These are phyloP conservation scores for Batillaria attramentaria DNA, from an alignment of 1,140 invertebrate genomes.

Conservation along the genomic window DNA sequence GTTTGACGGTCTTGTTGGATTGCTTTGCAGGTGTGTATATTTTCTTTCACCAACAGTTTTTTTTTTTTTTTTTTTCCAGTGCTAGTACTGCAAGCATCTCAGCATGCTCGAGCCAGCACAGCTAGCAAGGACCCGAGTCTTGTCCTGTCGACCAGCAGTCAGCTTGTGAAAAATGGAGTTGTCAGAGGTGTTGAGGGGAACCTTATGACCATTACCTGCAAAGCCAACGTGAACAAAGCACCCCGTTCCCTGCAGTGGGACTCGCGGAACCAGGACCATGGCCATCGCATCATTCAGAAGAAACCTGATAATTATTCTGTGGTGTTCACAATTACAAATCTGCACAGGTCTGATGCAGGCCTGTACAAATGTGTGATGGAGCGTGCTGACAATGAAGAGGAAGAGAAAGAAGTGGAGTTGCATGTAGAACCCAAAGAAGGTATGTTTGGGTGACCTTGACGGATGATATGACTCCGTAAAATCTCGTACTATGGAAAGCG, in stretches of 20 bases:
- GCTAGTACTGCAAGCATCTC: no score
- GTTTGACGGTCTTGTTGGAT: no score
- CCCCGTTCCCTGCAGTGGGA: conserved; percentile 7
- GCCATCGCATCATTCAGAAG: not conserved
- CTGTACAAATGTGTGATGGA: conserved; percentile 32
- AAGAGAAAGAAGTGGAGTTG: conserved; percentile 14
- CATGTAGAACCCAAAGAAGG: conserved; percentile 15
- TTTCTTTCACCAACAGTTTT: no score
- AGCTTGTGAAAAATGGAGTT: not conserved
- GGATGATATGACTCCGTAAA: no score
- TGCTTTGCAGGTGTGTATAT: no score
- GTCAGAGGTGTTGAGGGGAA: conserved; percentile 20
- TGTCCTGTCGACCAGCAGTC: not conserved
- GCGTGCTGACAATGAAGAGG: not conserved
- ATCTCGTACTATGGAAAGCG: no score
- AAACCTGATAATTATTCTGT: conserved; percentile 4
- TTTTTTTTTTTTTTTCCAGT: no score
- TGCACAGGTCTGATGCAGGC: conserved; percentile 28
- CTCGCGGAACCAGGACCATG: not conserved
- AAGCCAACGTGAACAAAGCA: not conserved
- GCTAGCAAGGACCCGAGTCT: not conserved
- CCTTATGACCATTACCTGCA: not conserved
- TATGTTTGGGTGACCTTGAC: no score
- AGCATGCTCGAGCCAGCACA: no score
- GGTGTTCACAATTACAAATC: conserved; percentile 11